Conservation (phyloP, 2,113 vertebrate species). For the Hucho hucho region DNA sequence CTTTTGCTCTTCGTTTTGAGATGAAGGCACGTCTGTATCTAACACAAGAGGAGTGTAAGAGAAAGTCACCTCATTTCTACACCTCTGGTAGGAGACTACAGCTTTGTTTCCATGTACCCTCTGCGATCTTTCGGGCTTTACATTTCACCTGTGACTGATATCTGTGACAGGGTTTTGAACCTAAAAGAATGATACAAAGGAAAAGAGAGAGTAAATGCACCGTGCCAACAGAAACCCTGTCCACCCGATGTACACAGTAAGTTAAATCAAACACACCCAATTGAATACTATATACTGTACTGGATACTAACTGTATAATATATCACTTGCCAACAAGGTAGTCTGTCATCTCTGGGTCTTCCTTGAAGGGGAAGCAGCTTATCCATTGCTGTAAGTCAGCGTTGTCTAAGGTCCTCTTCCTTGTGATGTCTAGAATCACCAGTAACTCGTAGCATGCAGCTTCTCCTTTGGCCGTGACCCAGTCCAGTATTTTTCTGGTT, state of each 20-base stretch:
- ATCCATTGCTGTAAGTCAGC: background rate
- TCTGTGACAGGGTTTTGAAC: conserved; percentile 27
- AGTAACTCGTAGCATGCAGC: conserved; percentile 3
- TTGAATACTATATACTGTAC: background rate
- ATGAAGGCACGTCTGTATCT: conserved; percentile 2
- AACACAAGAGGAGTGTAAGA: conserved; percentile 31
- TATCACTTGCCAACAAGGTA: background rate
- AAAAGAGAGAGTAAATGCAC: background rate
- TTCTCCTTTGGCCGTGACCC: background rate
- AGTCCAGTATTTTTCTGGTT: background rate
- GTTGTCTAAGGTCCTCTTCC: background rate
- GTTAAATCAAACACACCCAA: background rate
- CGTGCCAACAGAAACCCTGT: background rate
- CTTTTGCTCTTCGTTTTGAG: conserved; percentile 22
- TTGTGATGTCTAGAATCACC: background rate
- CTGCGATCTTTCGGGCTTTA: conserved; percentile 14
- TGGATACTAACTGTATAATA: background rate
- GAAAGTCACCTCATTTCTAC: background rate
- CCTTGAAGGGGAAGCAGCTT: background rate
- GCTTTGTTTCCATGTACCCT: background rate
- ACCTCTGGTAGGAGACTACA: background rate
- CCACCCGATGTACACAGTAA: background rate
- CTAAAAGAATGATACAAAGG: conserved; percentile 1
- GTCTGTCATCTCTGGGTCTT: background rate
- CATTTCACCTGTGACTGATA: conserved; percentile 28